phyloP scores from a whole-genome alignment of 2,113 vertebrate species.

The Canis aureus region DNA sequence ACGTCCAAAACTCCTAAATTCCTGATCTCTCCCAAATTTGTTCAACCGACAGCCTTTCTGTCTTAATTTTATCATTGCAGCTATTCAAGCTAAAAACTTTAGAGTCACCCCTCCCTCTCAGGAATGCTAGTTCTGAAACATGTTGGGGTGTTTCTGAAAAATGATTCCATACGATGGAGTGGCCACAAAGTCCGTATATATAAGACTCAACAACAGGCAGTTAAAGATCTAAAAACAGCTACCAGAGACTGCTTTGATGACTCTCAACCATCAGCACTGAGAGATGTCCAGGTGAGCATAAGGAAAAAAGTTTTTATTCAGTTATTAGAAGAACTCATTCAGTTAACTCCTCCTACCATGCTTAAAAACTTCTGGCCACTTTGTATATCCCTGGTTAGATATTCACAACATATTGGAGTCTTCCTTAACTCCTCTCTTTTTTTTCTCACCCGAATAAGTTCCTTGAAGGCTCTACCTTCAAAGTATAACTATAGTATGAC shows the following conservation, averaged over 20 bases:
- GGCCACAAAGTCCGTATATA: neutral
- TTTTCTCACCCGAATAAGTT: neutral
- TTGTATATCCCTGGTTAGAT: neutral
- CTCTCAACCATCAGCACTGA: neutral
- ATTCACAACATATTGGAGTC: neutral
- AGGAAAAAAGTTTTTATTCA: neutral
- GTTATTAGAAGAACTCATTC: neutral
- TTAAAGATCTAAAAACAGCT: neutral
- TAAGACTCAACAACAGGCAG: neutral
- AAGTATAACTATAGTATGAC: neutral
- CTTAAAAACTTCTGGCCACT: neutral
- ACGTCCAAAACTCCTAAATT: neutral
- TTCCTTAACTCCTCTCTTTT: neutral
- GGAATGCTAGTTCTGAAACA: neutral
- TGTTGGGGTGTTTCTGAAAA: neutral
- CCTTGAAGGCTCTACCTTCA: neutral
- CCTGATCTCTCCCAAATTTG: neutral
- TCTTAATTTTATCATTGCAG: neutral
- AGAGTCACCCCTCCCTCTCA: neutral
- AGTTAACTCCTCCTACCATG: neutral
- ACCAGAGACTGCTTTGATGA: neutral
- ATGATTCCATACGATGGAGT: neutral
- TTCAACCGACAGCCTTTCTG: neutral
- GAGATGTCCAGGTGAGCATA: neutral
- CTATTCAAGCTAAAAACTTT: neutral